These are phyloP conservation scores for Caenorhabditis briggsae DNA, from an alignment of 1,140 invertebrate genomes.

Conservation along the genomic window DNA sequence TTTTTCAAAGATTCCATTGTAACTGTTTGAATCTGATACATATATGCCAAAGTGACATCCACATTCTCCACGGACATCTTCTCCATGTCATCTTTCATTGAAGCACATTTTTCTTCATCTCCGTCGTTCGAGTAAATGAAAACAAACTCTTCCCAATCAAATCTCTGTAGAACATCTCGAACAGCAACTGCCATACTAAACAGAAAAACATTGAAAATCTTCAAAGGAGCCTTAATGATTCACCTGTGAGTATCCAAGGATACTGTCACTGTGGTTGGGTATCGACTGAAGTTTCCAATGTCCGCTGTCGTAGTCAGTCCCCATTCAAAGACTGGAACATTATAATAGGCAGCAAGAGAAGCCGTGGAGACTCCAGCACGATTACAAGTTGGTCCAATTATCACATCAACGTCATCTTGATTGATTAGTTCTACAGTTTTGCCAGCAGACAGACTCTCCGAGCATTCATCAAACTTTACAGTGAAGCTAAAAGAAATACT, in stretches of 20 bases:
- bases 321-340: slow-evolving; percentile 34
- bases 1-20: slow-evolving; percentile 11
- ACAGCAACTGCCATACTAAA: neutral
- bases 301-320: neutral
- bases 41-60: slow-evolving; percentile 26
- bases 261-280: slow-evolving; percentile 1
- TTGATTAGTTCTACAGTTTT: slow-evolving; percentile 37
- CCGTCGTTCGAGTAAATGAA: slow-evolving; percentile 18
- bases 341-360: slow-evolving; percentile 24
- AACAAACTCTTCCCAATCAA: slow-evolving; percentile 42
- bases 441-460: neutral
- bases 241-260: slow-evolving; percentile 19
- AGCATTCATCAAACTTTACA: slow-evolving; percentile 29
- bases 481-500: neutral
- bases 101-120: slow-evolving; percentile 29
- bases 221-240: neutral
- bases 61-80: neutral
- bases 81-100: slow-evolving; percentile 38
- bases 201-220: neutral
- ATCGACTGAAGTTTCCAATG: slow-evolving; percentile 32
- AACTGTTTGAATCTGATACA: slow-evolving; percentile 1
- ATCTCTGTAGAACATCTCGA: neutral
- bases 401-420: slow-evolving; percentile 28
- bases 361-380: slow-evolving; percentile 13
- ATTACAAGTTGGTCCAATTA: slow-evolving; percentile 42